Evolutionary conservation across 2,888 invertebrate genomes (phyloP).

Genomic region (Saturnia pavonia): DNA sequence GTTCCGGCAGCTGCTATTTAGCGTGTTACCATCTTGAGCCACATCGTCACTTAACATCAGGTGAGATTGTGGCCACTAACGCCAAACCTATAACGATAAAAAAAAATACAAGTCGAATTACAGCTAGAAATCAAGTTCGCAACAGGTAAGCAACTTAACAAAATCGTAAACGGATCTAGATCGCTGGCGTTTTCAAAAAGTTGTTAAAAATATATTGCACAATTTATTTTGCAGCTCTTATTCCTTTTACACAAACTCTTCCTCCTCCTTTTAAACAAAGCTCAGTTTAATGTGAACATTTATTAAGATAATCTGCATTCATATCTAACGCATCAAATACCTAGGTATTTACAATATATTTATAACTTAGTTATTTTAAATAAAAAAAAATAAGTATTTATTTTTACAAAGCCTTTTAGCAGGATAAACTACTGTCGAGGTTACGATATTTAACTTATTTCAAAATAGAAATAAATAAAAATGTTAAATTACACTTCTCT

Average conservation of each 20-base stretch:
- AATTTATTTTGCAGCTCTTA: too few relatives aligned
- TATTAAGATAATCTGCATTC: neutral
- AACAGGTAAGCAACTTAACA: neutral
- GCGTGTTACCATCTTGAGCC: too few relatives aligned
- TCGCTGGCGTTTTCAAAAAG: neutral
- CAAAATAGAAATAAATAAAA: neutral
- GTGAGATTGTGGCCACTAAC: too few relatives aligned
- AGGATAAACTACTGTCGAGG: neutral
- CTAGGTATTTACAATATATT: neutral
- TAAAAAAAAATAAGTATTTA: neutral
- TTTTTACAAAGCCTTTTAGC: neutral
- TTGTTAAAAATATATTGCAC: too few relatives aligned
- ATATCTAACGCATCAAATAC: neutral
- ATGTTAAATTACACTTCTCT: too few relatives aligned
- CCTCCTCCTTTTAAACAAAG: too few relatives aligned
- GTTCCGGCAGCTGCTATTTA: too few relatives aligned
- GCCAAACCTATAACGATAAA: too few relatives aligned
- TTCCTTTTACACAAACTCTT: too few relatives aligned
- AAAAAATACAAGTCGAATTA: too few relatives aligned
- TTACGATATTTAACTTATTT: neutral
- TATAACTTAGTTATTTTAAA: neutral
- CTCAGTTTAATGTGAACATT: neutral
- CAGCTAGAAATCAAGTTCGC: neutral
- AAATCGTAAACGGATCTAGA: neutral
- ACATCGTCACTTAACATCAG: too few relatives aligned